Evolutionary conservation across 2,888 invertebrate species (phyloP).

Genomic region (Eilema caniola): DNA sequence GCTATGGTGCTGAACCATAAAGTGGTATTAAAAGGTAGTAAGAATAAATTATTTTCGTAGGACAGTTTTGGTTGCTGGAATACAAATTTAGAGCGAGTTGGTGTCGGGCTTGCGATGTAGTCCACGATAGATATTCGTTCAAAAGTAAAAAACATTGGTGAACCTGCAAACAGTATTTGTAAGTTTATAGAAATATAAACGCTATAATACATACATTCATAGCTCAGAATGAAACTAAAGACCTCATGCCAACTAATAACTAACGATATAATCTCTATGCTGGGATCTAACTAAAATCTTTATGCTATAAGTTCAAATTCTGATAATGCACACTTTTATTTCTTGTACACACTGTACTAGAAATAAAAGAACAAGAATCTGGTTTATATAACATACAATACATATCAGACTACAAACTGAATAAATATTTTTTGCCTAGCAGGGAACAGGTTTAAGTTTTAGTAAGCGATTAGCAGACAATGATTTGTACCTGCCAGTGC

Average conservation of each 20-base stretch:
- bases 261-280: too few species aligned
- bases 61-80: constrained; percentile 91
- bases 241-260: too few species aligned
- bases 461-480: neutral
- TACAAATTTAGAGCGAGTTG: constrained; percentile 90
- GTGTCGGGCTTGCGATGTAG: constrained; percentile 90
- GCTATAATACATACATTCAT: neutral
- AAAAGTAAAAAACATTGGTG: constrained; percentile 88
- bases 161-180: constrained; percentile 73
- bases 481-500: neutral
- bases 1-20: constrained; percentile 89
- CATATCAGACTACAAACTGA: too few species aligned
- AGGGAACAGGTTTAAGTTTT: neutral
- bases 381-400: too few species aligned
- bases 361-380: neutral
- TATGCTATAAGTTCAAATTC: neutral
- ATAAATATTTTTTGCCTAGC: neutral
- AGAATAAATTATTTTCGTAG: constrained; percentile 90
- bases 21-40: constrained; percentile 88
- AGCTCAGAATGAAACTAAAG: neutral
- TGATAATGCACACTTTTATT: too few species aligned
- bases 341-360: too few species aligned
- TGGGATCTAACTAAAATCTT: too few species aligned
- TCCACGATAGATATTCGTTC: constrained; percentile 88
- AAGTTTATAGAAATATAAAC: too few species aligned